These are phyloP conservation scores for Zhuqinia jingwanae DNA, from an alignment of 2,888 invertebrate genomes.

Conservation along the genomic window DNA sequence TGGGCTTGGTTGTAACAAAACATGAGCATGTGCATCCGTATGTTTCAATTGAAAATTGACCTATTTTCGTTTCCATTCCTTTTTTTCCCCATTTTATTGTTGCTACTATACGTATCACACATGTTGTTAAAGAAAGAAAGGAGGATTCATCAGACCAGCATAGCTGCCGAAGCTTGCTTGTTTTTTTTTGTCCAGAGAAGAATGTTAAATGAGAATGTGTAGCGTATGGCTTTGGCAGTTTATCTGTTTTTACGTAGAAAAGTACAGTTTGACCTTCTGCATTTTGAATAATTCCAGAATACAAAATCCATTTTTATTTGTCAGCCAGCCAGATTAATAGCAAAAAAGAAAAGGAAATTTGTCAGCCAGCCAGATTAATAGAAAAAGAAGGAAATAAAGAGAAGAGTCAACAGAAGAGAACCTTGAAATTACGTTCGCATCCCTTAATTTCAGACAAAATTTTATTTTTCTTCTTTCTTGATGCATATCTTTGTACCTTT, in stretches of 20 bases:
- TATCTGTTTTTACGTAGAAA: not conserved
- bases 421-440: constrained; percentile 53
- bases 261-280: constrained; percentile 19
- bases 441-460: constrained; percentile 27
- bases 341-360: too few species aligned
- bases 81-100: too few species aligned
- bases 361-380: too few species aligned
- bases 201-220: too few species aligned
- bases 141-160: too few species aligned
- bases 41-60: constrained; percentile 24
- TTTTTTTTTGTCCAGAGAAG: not conserved
- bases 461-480: not conserved
- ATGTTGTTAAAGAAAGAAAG: too few species aligned
- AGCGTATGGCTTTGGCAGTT: too few species aligned
- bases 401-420: constrained; percentile 36
- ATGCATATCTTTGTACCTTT: not conserved
- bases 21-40: not conserved
- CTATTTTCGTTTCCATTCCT: not conserved
- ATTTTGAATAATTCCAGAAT: not conserved
- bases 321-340: not conserved
- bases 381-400: constrained; percentile 16
- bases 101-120: too few species aligned
- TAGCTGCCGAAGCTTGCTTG: too few species aligned
- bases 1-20: too few species aligned
- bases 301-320: constrained; percentile 16